Evolutionary conservation across 2,888 invertebrate genomes (phyloP), one percentile per base, ranked within the genome.

Genomic region (Amblyteles armatorius): DNA sequence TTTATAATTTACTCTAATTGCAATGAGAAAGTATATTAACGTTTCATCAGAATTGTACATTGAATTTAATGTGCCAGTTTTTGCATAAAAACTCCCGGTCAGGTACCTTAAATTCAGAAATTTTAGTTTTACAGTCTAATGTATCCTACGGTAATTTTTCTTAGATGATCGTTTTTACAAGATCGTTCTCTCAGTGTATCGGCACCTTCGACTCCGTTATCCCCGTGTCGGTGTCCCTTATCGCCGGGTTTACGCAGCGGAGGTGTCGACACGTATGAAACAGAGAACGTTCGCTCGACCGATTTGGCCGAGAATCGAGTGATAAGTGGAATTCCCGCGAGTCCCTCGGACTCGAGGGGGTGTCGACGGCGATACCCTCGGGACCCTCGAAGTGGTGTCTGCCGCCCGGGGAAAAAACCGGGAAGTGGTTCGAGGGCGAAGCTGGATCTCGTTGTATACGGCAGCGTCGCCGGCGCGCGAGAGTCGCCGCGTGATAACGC

Each of bases 321-420:
- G 81, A 81, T 78, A 69, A 73, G 29, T n/a, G 40, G 22, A 44
- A 83, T 79, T 83, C 79, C 73, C 79, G 74, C 63, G 78, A 73
- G 67, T n/a, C 33, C 60, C 26, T 26, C 26, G 26, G 57, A 55
- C 52, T 19, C 60, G 52, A 69, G 69, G 68, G 83, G 76, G 79
- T 74, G 69, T 83, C 83, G 79, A 79, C 60, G 68, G 73, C 68
- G 69, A 79, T 55, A 69, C 83, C 79, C 83, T 22, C 33, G 76
- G 71, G 83, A n/a, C 52, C 19, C 40, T 33, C 48, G 29, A 36
- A 72, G 78, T n/a, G 73, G 68, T 57, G 55, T 67, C 71, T 44
- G 76, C 63, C 16, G 57, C 55, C 26, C 69, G 50, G 63, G 52
- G 44, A 79, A 52, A 69, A 74, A 79, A 55, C 40, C 69, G 65